phyloP scores from a whole-genome alignment of 30 jellyfish, hydroid and myxozoan genomes.

The Pelagia noctiluca region DNA sequence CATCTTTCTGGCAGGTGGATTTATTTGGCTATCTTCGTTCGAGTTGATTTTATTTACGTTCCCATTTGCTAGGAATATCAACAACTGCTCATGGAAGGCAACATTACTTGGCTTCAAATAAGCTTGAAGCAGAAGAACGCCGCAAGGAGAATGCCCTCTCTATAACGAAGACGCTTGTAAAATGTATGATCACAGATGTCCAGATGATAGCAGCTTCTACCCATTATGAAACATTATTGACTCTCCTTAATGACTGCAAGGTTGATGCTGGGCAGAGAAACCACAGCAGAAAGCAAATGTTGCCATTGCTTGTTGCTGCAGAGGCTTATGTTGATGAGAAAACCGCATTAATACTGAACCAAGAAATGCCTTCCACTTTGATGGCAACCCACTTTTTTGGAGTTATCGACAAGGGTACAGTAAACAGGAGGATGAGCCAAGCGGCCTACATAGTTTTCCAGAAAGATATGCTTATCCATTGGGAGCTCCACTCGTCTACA shows the following conservation, averaged over 20 bases:
- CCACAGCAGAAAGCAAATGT: slow-evolving; percentile 39
- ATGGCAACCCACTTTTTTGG: slow-evolving; percentile 26
- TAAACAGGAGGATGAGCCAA: slow-evolving; percentile 23
- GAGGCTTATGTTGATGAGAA: not conserved
- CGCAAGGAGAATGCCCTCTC: slow-evolving; percentile 33
- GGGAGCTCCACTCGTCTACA: slow-evolving; percentile 51
- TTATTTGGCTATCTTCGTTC: no score
- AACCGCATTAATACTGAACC: not conserved
- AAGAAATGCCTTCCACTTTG: not conserved
- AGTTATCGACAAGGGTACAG: slow-evolving; percentile 27
- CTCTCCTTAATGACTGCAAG: slow-evolving; percentile 43
- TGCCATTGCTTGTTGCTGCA: slow-evolving; percentile 49
- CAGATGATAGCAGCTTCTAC: slow-evolving; percentile 26
- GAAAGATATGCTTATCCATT: slow-evolving; percentile 29
- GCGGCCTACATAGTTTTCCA: slow-evolving; percentile 29
- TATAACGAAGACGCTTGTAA: slow-evolving; percentile 30
- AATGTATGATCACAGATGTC: slow-evolving; percentile 32
- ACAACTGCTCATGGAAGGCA: slow-evolving; percentile 20
- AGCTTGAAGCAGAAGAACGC: slow-evolving; percentile 24
- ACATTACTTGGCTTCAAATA: slow-evolving; percentile 11
- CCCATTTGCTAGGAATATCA: slow-evolving; percentile 33
- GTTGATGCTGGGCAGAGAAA: slow-evolving; percentile 31
- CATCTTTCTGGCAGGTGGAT: no score
- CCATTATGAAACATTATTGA: slow-evolving; percentile 23
- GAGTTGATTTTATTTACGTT: no score